These are phyloP conservation scores for Orgyia antiqua DNA, from an alignment of 2,888 invertebrate genomes.

Conservation along the genomic window DNA sequence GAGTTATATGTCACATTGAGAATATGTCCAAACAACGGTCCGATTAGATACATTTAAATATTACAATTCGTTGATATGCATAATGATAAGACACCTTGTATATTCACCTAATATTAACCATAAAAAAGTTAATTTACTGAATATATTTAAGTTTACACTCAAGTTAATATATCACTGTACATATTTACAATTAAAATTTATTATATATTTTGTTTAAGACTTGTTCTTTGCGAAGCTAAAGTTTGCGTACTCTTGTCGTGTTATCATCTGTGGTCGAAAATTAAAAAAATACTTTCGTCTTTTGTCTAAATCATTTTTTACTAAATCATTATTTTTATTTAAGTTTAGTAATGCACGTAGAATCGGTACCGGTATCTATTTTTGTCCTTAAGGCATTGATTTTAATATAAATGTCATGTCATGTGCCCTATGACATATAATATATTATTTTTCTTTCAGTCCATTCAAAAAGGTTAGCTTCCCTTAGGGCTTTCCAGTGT, in stretches of 20 bases:
- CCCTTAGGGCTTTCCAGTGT: no score
- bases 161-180: constrained; percentile 51
- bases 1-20: constrained; percentile 26
- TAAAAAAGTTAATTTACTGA: constrained; percentile 52
- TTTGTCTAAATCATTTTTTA: no score
- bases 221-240: constrained; percentile 13
- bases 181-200: constrained; percentile 63
- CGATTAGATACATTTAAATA: constrained; percentile 32
- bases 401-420: no score
- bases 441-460: no score
- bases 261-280: background rate
- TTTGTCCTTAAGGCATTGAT: no score
- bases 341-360: no score
- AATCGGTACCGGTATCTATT: no score
- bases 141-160: constrained; percentile 31
- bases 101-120: constrained; percentile 58
- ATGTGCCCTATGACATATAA: no score
- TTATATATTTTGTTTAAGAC: constrained; percentile 20
- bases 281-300: no score
- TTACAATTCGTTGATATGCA: constrained; percentile 76
- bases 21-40: constrained; percentile 29
- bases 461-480: no score
- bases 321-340: no score
- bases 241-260: constrained; percentile 4
- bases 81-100: constrained; percentile 77